Conservation (phyloP, 2,797 vertebrate genomes). For the Catostomus latipinnis region DNA sequence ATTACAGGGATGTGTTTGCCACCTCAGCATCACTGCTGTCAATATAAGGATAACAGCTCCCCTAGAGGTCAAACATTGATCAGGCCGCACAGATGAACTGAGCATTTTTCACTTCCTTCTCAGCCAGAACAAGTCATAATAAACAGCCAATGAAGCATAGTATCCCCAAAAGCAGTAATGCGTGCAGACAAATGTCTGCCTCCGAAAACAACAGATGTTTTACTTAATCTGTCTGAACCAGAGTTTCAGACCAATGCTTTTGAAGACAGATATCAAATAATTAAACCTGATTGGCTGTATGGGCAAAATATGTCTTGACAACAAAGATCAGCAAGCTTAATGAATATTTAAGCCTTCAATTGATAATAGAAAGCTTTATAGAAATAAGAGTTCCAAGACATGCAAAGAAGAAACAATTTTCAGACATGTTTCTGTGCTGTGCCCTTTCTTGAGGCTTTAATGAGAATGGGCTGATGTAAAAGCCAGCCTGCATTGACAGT, state of each 20-base stretch:
- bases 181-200: slow-evolving; percentile 21
- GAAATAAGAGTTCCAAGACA: slow-evolving; percentile 32
- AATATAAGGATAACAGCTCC: slow-evolving; percentile 53
- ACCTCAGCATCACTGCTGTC: slow-evolving; percentile 20
- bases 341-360: slow-evolving; percentile 46
- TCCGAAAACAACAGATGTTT: slow-evolving; percentile 28
- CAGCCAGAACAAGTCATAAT: slow-evolving; percentile 25
- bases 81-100: slow-evolving; percentile 4
- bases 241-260: slow-evolving; percentile 31
- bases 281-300: slow-evolving; percentile 27
- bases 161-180: slow-evolving; percentile 41
- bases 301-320: slow-evolving; percentile 40
- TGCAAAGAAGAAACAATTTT: neutral
- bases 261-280: slow-evolving; percentile 28
- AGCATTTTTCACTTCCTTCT: slow-evolving; percentile 27
- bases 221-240: slow-evolving; percentile 24
- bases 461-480: neutral
- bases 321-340: slow-evolving; percentile 46
- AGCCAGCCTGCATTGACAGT: slow-evolving; percentile 4
- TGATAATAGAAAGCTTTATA: slow-evolving; percentile 48
- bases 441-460: slow-evolving; percentile 12
- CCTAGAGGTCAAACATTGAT: slow-evolving; percentile 48
- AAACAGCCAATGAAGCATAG: slow-evolving; percentile 38
- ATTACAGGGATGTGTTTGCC: neutral
- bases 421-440: slow-evolving; percentile 11